Conservation (phyloP, 2,888 invertebrate genomes). For the Chalcis sispes region DNA sequence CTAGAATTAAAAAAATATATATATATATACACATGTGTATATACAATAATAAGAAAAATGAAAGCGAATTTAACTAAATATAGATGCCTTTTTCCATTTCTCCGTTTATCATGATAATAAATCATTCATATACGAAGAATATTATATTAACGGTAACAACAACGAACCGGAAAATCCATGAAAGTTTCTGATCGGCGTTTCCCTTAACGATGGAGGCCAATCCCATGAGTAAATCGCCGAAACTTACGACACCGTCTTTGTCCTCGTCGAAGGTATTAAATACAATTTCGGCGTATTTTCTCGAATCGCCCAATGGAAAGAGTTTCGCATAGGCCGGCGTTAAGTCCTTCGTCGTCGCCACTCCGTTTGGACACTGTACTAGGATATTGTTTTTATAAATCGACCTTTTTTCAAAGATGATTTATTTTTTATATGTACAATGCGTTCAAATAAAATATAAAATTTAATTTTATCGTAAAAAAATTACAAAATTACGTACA, state of each 20-base stretch:
- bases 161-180: conserved; percentile 70
- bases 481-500: no score
- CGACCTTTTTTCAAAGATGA: not conserved
- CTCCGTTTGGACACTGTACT: conserved; percentile 66
- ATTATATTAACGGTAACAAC: no score
- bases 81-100: no score
- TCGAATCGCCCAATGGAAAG: conserved; percentile 70
- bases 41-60: no score
- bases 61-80: no score
- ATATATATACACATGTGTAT: no score
- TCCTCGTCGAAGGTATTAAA: conserved; percentile 70
- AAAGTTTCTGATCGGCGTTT: conserved; percentile 66
- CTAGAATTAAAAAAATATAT: no score
- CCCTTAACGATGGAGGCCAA: conserved; percentile 68
- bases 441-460: not conserved
- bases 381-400: not conserved
- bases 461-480: no score
- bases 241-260: conserved; percentile 68
- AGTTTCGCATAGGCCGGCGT: conserved; percentile 70
- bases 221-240: conserved; percentile 66
- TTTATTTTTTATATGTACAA: not conserved
- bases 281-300: conserved; percentile 69
- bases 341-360: conserved; percentile 65
- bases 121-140: no score
- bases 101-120: no score